Evolutionary conservation across 2,797 vertebrate species (phyloP).

Genomic region (Rhinoraja longicauda): DNA sequence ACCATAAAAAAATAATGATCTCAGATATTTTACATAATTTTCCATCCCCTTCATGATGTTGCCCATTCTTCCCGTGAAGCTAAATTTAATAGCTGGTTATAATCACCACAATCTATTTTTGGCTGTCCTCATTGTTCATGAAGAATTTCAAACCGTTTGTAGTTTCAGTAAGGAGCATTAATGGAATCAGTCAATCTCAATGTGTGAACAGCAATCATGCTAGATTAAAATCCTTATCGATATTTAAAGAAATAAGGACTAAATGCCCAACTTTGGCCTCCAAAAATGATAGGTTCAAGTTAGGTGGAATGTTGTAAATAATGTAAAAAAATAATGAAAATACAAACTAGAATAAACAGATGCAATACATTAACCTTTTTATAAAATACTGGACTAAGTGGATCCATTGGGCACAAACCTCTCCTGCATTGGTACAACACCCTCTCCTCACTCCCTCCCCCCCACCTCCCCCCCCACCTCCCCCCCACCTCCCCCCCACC

Average conservation of each 20-base stretch:
- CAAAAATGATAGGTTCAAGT: not conserved
- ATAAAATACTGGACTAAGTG: no score
- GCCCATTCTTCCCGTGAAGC: not conserved
- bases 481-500: no score
- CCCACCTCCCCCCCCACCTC: no score
- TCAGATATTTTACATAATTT: not conserved
- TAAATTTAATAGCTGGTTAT: slow-evolving; percentile 16
- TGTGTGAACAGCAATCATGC: not conserved
- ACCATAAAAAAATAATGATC: not conserved
- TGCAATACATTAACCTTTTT: no score
- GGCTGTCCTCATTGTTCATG: not conserved
- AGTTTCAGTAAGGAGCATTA: not conserved
- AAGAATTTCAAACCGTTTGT: not conserved
- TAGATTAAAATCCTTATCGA: not conserved
- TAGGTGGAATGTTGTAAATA: not conserved
- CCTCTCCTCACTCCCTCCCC: no score
- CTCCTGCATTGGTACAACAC: no score
- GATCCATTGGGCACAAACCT: no score
- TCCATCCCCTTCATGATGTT: not conserved
- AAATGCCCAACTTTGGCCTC: not conserved
- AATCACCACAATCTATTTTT: not conserved
- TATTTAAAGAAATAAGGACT: not conserved
- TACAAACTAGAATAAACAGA: no score
- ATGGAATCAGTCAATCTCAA: not conserved
- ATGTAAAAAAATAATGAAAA: no score